A percentile compares a stretch with the other conserved stretches of the same genome.
These are phyloP conservation scores for Clunio marinus DNA, from an alignment of 2,888 invertebrate genomes.

Conservation along the genomic window DNA sequence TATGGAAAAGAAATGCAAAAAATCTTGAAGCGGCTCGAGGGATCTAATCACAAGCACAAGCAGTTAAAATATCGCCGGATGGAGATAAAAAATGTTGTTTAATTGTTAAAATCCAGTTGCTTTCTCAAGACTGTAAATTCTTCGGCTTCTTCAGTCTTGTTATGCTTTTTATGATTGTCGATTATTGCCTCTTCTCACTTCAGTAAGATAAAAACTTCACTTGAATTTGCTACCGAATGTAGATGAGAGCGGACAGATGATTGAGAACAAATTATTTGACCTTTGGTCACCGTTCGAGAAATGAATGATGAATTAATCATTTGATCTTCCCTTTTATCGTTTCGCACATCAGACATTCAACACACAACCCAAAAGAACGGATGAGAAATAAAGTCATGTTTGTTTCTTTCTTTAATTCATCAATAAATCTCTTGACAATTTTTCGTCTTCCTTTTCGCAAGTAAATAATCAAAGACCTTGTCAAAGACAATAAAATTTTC, in stretches of 20 bases:
- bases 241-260: background rate
- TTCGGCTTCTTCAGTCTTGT: background rate
- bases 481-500: too few species aligned
- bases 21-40: background rate
- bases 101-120: background rate
- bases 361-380: background rate
- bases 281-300: constrained; percentile 4
- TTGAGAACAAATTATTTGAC: constrained; percentile 36
- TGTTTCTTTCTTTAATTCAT: too few species aligned
- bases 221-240: background rate
- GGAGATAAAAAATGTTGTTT: background rate
- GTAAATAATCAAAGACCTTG: background rate
- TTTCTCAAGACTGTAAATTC: background rate
- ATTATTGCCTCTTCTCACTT: background rate
- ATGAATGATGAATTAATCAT: constrained; percentile 18
- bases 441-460: background rate
- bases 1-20: background rate
- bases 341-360: background rate
- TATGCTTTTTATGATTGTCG: background rate
- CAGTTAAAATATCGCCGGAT: too few species aligned
- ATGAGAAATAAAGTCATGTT: too few species aligned
- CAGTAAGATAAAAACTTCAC: too few species aligned
- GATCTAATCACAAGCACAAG: too few species aligned
- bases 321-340: background rate
- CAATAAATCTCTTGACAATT: too few species aligned